A percentile compares a stretch with the other conserved stretches of the same genome.
These are phyloP conservation scores for Alligator sinensis DNA, from an alignment of 2,113 vertebrate genomes.

Conservation along the genomic window DNA sequence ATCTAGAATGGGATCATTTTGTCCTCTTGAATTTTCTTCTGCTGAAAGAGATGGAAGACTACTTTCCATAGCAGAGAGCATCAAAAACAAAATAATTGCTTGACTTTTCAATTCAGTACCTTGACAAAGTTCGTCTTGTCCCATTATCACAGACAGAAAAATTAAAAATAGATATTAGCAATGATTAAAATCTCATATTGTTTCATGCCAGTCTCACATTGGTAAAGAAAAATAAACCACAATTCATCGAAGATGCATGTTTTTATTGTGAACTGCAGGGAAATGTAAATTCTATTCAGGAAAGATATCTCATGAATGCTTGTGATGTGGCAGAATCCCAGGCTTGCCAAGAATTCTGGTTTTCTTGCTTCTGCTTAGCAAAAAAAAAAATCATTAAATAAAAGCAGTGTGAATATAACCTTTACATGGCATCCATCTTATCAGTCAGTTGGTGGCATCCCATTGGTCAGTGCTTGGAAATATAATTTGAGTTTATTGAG, in stretches of 20 bases:
- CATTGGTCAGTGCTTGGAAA: neutral
- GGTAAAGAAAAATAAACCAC: conserved; percentile 39
- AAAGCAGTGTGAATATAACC: neutral
- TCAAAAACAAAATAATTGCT: neutral
- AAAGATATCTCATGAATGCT: neutral
- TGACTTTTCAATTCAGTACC: neutral
- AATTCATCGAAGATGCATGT: conserved; percentile 27
- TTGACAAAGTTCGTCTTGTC: neutral
- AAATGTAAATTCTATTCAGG: neutral
- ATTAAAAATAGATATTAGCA: neutral
- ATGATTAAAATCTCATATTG: neutral
- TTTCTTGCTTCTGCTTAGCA: neutral
- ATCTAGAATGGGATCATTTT: neutral
- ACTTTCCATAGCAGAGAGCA: neutral
- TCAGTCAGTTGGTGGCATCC: neutral
- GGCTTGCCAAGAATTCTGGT: neutral
- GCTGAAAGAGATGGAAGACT: neutral
- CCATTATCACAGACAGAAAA: neutral
- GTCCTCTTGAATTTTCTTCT: neutral
- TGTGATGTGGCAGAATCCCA: neutral
- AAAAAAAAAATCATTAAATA: neutral
- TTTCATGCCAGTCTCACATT: neutral
- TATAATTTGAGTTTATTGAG: neutral
- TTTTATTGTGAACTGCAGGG: conserved; percentile 22
- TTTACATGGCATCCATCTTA: neutral